phyloP scores from a whole-genome alignment of 1,140 invertebrate genomes.

The Patella vulgata region DNA sequence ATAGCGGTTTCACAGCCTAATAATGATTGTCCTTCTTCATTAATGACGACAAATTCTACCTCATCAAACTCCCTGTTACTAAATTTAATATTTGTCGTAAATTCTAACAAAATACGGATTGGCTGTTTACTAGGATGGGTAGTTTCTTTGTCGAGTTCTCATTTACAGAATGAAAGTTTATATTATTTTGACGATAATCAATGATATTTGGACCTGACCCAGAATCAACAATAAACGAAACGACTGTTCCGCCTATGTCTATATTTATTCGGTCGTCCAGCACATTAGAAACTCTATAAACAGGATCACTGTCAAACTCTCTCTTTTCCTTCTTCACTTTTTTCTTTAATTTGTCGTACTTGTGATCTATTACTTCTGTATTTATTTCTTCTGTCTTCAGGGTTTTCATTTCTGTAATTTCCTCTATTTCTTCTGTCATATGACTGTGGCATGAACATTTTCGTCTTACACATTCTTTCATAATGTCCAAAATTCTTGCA shows the following conservation, averaged over 20 bases:
- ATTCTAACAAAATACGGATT: neutral
- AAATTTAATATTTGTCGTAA: neutral
- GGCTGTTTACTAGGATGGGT: slow-evolving; percentile 3
- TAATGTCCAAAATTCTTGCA: neutral
- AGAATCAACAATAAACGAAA: no score
- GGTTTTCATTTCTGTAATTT: no score
- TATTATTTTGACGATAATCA: slow-evolving; percentile 6
- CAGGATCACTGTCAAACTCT: no score
- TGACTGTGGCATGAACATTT: no score
- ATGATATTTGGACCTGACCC: slow-evolving; percentile 17
- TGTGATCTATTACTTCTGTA: neutral
- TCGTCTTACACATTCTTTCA: neutral
- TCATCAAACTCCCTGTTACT: neutral
- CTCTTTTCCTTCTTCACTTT: neutral
- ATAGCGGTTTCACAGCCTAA: slow-evolving; percentile 6
- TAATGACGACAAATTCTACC: slow-evolving; percentile 10
- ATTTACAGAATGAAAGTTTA: slow-evolving; percentile 8
- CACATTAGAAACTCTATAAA: no score
- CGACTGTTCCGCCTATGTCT: no score
- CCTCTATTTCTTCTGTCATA: no score
- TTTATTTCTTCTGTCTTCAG: neutral
- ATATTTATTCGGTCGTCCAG: no score
- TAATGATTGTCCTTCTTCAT: slow-evolving; percentile 1
- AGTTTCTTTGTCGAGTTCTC: neutral
- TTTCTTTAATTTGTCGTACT: slow-evolving; percentile 1